Base-by-base conservation (phyloP, 2,888 invertebrate genomes). In the Amphipyra tragopoginis region DNA sequence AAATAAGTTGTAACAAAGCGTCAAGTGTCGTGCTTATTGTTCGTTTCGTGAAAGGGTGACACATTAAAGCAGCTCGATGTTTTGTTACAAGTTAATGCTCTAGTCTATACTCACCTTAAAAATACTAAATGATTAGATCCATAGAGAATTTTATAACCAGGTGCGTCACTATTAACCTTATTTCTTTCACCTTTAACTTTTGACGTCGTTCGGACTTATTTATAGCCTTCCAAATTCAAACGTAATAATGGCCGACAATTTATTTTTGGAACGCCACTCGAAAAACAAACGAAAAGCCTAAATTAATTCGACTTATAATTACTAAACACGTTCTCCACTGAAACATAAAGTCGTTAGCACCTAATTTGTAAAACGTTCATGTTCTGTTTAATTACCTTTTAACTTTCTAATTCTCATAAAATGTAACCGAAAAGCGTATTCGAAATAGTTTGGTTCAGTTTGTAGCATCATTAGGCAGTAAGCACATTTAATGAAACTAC, bases 351-450 rank as follows among this genome's bases (percentile, higher is more conserved):
- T 45, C 53, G 47, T 54, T 58, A 58, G 33, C 70, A 56, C 42
- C 48, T 42, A 38, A 65, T 70, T 65, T 60, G 43, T 65, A 33
- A 65, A 69, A 52, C 59, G 36, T 49, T 69, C 21, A 52, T 54
- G 59, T 51, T 47, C 47, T 0, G 38, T 40, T 34, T 63, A 14
- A 7, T 47, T 64, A 34, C 43, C 1, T n/a, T 64, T 47, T 54
- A 65, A 69, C 38, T 47, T 68, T 45, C 14, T 63, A 68, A 53
- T 67, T 29, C 13, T 14, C 33, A 6, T 44, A 38, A 51, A 69
- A 69, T 44, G 7, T 34, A 29, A 48, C 47, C 9, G n/a, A 44
- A 50, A 50, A 51, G 45, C 10, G 48, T 69, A 47, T 44, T 55
- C n/a, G 21, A 6, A 54, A 54, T 64, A 58, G 59, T 68, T 67